Evolutionary conservation across 2,113 vertebrate species (phyloP), one percentile per base, ranked within the genome.

Genomic region (Halichoeres trimaculatus): DNA sequence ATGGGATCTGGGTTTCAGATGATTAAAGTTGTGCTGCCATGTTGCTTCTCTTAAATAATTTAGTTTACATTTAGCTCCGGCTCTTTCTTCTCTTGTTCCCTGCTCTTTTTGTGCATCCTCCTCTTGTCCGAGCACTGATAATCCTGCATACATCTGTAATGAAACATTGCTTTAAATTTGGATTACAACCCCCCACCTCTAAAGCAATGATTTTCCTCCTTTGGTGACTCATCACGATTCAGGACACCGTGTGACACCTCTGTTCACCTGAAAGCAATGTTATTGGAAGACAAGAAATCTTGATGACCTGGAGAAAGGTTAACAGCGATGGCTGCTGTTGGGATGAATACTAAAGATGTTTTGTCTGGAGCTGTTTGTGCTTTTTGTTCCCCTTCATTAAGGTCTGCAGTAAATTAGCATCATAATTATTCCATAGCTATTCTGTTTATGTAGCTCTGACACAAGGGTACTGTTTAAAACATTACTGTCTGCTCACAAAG

Each of bases 11-110:
- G 76, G 59, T 80, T 80, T 71, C 55, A 76, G 76, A 57, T 74
- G 83, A 84, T 84, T 88, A 80, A 83, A 78, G 64, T 78, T 76
- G 47, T 64, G 59, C 74, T 73, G 67, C 54, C 59, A 66, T 79
- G 83, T 74, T 78, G 73, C 73, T 79, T 62, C 69, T 55, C 55
- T 59, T 88, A 24, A 85, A 76, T 88, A 76, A 90, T 83, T 82
- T 65, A 80, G 71, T 62, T 16, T 71, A 64, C 68, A 76, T 83
- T 86, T 77, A 84, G 69, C 76, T 86, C 62, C 23, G 60, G 52
- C 70, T 84, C 64, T 76, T 73, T 65, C 63, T 70, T 19, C 52
- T 52, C 58, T 47, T 40, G 56, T 70, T 62, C 23, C 20, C 22
- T 45, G 71, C 56, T 50, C 24, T 41, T 66, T 76, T 54, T 63